Base-by-base conservation (phyloP, 2,797 vertebrate species). In the Myoxocephalus aenaeus region DNA sequence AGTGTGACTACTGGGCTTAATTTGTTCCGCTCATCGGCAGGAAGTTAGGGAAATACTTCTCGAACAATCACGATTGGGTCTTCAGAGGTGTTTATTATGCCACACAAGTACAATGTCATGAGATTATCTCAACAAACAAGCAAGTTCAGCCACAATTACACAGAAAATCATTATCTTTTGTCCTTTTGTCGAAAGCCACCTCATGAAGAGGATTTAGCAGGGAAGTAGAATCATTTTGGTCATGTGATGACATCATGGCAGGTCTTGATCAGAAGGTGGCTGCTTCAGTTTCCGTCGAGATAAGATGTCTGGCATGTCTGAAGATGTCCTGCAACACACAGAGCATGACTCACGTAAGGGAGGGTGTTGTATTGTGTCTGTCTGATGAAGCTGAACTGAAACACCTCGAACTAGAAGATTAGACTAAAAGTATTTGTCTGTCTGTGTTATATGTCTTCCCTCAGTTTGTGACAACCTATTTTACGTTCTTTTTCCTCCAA, bases 281-380 rank as follows among this genome's bases (percentile, higher is more conserved):
- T 85, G 90, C 69, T 94, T 94, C 40, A 86, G 80, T 87, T 95
- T 95, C 64, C 85, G 80, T 73, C 88, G 87, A 3, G 92, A 89
- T 78, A 95, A 87, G 84, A 96, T 87, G 66, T 95, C 95, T 15
- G 95, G 94, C 85, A 94, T 86, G 71, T 95, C 95, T 74, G 94
- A 84, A 48, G 95, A 95, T 42, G 94, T 92, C 86, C 95, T 96
- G 89, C 65, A 86, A 93, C 63, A 85, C 68, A 90, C 75, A 76
- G 65, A 29, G 34, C 32, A 59, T 73, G 74, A 82, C 67, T 83
- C 70, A 75, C 1, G 15, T 42, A 13, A 67, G 25, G 20, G 0
- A 59, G 0, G 13, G 20, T 0, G 58, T 10, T 53, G 50, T 22
- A 2, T 22, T 53, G 10, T 22, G 50, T 53, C 42, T 44, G 42